Conservation (phyloP, 2,797 vertebrate genomes). For the Simalia tracyae region DNA sequence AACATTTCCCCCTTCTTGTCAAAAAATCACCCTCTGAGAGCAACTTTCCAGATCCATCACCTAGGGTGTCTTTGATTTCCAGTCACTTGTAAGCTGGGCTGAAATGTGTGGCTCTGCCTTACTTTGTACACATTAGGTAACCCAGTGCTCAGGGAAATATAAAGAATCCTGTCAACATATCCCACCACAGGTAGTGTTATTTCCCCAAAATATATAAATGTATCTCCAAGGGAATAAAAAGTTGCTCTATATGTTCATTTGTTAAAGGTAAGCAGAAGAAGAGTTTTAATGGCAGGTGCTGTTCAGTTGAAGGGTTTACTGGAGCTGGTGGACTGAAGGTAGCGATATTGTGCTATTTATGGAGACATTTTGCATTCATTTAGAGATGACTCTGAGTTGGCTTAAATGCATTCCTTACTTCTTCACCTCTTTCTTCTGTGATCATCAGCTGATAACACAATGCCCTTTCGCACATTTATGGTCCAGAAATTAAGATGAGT, state of each 20-base stretch:
- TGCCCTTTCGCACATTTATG: not conserved
- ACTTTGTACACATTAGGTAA: not conserved
- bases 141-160: not conserved
- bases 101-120: not conserved
- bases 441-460: not conserved
- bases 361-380: not conserved
- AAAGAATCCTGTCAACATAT: not conserved
- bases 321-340: no score
- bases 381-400: not conserved
- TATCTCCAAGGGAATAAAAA: not conserved
- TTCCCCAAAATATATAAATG: no score
- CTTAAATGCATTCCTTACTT: not conserved
- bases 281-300: not conserved
- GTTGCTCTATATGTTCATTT: not conserved
- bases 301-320: not conserved
- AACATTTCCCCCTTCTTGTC: not conserved
- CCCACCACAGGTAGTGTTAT: not conserved
- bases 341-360: not conserved
- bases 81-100: not conserved
- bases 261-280: not conserved
- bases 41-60: not conserved
- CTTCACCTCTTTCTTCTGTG: not conserved
- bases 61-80: not conserved
- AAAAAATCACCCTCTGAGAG: not conserved
- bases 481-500: not conserved